Evolutionary conservation across 30 jellyfish, hydroid and myxozoan genomes (phyloP).

Genomic region (Hydractinia symbiolongicarpus): DNA sequence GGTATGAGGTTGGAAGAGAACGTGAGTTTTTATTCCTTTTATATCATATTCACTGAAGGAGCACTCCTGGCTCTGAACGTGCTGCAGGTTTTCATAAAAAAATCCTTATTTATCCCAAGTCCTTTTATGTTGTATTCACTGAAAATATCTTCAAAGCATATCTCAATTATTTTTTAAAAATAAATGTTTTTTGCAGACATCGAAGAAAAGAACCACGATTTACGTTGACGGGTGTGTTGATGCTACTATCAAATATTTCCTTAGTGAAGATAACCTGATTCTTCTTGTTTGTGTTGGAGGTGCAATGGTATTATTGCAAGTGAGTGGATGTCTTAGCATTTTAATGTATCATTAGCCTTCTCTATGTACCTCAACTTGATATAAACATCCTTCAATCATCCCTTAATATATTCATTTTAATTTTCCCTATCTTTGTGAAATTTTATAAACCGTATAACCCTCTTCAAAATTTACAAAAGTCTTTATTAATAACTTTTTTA

Average conservation of each 20-base stretch:
- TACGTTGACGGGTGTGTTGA: conserved; percentile 81
- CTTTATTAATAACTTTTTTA: too few relatives aligned
- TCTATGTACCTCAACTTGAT: too few relatives aligned
- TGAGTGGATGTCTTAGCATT: not conserved
- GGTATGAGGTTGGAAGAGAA: not conserved
- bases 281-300: conserved; percentile 65
- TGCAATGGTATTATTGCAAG: conserved; percentile 74
- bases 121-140: too few relatives aligned
- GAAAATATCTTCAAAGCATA: too few relatives aligned
- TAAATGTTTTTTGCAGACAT: not conserved
- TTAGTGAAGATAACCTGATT: conserved; percentile 44
- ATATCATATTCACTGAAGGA: not conserved
- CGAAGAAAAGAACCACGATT: conserved; percentile 32
- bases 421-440: not conserved
- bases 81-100: too few relatives aligned
- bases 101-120: too few relatives aligned
- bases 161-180: too few relatives aligned
- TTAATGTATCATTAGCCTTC: too few relatives aligned
- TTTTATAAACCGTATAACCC: not conserved
- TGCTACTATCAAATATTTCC: conserved; percentile 40
- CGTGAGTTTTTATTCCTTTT: not conserved
- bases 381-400: too few relatives aligned
- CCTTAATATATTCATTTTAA: too few relatives aligned
- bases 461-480: too few relatives aligned
- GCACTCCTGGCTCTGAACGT: too few relatives aligned